These are phyloP conservation scores for Zingel zingel DNA, from an alignment of 2,113 vertebrate genomes.

Conservation along the genomic window DNA sequence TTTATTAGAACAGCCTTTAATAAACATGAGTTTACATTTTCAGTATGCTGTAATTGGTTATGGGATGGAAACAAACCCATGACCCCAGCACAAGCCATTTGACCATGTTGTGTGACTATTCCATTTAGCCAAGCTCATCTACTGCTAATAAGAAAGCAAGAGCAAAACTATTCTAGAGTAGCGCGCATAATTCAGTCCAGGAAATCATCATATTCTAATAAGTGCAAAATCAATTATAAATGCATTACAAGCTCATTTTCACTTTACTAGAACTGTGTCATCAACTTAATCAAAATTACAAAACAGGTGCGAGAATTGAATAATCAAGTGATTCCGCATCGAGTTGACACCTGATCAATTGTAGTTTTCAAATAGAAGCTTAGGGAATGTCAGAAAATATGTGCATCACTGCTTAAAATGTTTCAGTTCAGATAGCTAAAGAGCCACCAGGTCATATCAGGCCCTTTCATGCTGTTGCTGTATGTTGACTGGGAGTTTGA, in stretches of 20 bases:
- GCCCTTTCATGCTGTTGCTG: neutral
- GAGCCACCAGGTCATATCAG: conserved; percentile 17
- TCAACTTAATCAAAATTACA: conserved; percentile 32
- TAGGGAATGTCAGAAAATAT: conserved; percentile 25
- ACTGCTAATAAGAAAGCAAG: conserved; percentile 19
- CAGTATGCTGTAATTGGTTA: neutral
- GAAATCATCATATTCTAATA: conserved; percentile 19
- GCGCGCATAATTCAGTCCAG: conserved; percentile 10
- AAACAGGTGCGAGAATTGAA: conserved; percentile 25
- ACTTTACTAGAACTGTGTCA: conserved; percentile 21
- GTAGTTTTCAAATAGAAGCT: conserved; percentile 9
- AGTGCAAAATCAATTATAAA: conserved; percentile 44
- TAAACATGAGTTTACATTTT: neutral
- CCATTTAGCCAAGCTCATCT: conserved; percentile 6
- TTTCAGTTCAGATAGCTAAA: conserved; percentile 21
- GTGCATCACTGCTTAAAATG: conserved; percentile 15
- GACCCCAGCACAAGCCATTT: neutral
- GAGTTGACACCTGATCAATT: conserved; percentile 1
- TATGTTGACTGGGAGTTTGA: neutral
- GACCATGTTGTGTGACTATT: neutral
- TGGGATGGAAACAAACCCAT: neutral
- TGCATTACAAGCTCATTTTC: conserved; percentile 17
- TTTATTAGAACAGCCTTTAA: neutral
- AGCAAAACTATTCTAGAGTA: neutral
- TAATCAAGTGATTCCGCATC: neutral